A percentile compares a stretch with the other conserved stretches of the same genome.
Evolutionary conservation across 2,888 invertebrate species (phyloP).

Genomic region (Drosophila lacicola): DNA sequence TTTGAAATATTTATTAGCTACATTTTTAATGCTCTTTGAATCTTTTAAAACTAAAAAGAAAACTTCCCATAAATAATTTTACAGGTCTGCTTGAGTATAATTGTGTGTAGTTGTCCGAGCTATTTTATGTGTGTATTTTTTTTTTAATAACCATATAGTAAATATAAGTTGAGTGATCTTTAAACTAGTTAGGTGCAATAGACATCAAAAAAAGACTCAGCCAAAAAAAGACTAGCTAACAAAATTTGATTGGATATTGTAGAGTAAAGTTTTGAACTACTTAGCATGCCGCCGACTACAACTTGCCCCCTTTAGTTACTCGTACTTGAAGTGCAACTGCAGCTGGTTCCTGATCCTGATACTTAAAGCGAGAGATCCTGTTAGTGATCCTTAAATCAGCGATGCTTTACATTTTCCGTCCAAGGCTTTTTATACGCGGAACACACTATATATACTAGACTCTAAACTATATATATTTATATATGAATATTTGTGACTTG

Average conservation of each 20-base stretch:
- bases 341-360: constrained; percentile 31
- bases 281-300: constrained; percentile 37
- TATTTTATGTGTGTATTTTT: constrained; percentile 9
- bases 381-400: constrained; percentile 11
- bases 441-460: constrained; percentile 22
- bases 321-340: constrained; percentile 48
- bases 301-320: constrained; percentile 50
- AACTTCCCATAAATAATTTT: neutral
- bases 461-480: constrained; percentile 21
- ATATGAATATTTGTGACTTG: constrained; percentile 53
- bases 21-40: no score
- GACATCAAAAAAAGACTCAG: constrained; percentile 44
- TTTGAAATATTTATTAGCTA: no score
- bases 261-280: constrained; percentile 21
- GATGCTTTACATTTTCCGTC: constrained; percentile 67
- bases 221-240: constrained; percentile 48
- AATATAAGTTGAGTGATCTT: constrained; percentile 49
- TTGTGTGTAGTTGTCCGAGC: constrained; percentile 41
- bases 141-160: constrained; percentile 15
- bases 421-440: constrained; percentile 56
- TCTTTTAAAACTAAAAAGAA: no score
- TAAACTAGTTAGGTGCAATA: constrained; percentile 49
- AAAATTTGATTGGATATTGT: constrained; percentile 20
- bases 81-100: constrained; percentile 38
- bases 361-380: constrained; percentile 2